These are phyloP conservation scores for Pandemis corylana DNA, from an alignment of 2,888 invertebrate species.

Conservation along the genomic window DNA sequence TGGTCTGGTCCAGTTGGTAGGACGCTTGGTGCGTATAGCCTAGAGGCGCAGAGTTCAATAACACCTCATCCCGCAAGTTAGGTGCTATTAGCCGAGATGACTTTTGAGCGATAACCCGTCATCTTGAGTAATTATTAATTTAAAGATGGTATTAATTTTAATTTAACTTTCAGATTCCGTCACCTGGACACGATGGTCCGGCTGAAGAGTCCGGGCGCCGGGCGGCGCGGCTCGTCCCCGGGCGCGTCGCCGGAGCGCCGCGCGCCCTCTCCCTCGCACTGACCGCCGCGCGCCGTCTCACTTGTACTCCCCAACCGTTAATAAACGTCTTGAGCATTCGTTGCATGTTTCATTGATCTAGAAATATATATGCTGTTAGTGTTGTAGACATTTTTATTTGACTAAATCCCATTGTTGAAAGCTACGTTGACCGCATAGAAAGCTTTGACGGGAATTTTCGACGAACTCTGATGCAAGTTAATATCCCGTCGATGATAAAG, in stretches of 20 bases:
- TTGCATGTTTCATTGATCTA: slow-evolving; percentile 39
- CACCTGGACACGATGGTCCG: slow-evolving; percentile 94
- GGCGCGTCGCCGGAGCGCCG: slow-evolving; percentile 89
- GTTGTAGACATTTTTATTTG: slow-evolving; percentile 39
- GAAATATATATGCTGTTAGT: slow-evolving; percentile 27
- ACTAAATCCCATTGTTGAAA: background rate
- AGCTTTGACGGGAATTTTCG: background rate
- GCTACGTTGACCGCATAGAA: background rate
- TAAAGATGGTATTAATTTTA: background rate
- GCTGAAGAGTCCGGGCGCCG: slow-evolving; percentile 88
- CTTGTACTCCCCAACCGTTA: slow-evolving; percentile 42
- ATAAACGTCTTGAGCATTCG: slow-evolving; percentile 63
- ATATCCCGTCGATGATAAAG: too few species aligned
- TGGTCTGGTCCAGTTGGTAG: too few species aligned
- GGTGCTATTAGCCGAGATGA: too few species aligned
- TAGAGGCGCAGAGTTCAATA: too few species aligned
- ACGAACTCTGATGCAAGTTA: too few species aligned
- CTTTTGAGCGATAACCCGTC: too few species aligned
- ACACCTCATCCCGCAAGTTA: too few species aligned
- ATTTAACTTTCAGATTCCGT: slow-evolving; percentile 86
- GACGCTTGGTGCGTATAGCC: too few species aligned
- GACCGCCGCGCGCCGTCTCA: slow-evolving; percentile 46
- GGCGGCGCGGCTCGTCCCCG: slow-evolving; percentile 88
- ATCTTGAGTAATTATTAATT: too few species aligned
- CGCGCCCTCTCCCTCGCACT: slow-evolving; percentile 66